phyloP scores from a whole-genome alignment of 35 echinoderm and acorn worm species.

The Lytechinus variegatus region DNA sequence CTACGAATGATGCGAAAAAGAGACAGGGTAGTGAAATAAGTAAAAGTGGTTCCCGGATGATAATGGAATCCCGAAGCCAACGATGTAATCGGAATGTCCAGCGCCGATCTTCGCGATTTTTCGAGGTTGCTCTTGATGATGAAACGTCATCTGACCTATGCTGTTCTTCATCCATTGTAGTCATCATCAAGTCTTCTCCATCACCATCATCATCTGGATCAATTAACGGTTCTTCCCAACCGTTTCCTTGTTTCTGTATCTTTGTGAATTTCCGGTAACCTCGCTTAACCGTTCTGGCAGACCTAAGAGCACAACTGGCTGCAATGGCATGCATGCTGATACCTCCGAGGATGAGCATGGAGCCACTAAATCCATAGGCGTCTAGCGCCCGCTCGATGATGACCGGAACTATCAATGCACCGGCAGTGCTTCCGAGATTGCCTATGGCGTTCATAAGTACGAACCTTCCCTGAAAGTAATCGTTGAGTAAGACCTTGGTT shows the following conservation, averaged over 20 bases:
- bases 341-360: not conserved
- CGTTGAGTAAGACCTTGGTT: not conserved
- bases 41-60: not conserved
- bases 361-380: not conserved
- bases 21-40: not conserved
- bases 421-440: not conserved
- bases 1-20: not conserved
- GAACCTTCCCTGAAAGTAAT: not conserved
- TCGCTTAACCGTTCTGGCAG: no score
- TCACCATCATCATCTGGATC: not conserved
- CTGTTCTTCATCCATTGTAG: not conserved
- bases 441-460: not conserved
- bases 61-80: not conserved
- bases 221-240: not conserved
- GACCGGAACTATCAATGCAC: not conserved
- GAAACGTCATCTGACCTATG: no score
- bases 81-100: not conserved
- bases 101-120: not conserved
- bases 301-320: not conserved
- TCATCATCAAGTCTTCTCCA: not conserved
- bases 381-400: not conserved
- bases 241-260: not conserved
- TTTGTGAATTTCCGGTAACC: not conserved
- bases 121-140: no score
- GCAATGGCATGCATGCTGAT: not conserved